Conservation (phyloP, 2,888 invertebrate genomes). For the Harmothoe impar region DNA sequence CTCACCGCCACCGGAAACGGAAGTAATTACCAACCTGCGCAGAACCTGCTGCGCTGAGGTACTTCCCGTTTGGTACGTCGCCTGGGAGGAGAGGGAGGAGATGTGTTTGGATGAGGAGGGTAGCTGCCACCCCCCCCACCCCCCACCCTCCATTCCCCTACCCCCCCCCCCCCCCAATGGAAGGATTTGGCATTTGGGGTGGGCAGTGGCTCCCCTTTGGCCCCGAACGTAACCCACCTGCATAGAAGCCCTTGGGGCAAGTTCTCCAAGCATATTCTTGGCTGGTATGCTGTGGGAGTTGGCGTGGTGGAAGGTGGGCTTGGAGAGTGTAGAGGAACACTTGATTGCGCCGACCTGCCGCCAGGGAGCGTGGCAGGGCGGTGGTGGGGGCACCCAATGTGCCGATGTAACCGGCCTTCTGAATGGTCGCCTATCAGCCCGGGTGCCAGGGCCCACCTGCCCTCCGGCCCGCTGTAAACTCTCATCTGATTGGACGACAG, state of each 20-base stretch:
- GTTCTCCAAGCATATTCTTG: not conserved
- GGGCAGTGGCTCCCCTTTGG: not conserved
- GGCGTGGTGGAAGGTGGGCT: not conserved
- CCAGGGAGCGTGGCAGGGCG: not conserved
- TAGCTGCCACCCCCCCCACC: not conserved
- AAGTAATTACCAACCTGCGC: not conserved
- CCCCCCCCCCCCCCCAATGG: not conserved
- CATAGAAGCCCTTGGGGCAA: not conserved
- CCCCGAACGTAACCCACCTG: not conserved
- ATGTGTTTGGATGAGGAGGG: not conserved
- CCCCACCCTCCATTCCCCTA: not conserved
- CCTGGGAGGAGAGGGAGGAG: too few species aligned
- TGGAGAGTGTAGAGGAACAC: not conserved
- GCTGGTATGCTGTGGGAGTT: not conserved
- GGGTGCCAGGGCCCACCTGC: conserved; percentile 6
- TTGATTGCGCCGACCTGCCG: not conserved
- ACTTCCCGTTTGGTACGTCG: not conserved
- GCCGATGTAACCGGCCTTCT: not conserved
- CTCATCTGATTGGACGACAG: not conserved
- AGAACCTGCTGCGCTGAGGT: not conserved
- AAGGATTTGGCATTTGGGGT: not conserved
- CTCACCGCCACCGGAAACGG: not conserved
- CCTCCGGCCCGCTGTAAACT: conserved; percentile 7
- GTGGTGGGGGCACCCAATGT: not conserved
- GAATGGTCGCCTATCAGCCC: not conserved